phyloP scores from a whole-genome alignment of 1,140 invertebrate species.

The Coenobita brevimanus region DNA sequence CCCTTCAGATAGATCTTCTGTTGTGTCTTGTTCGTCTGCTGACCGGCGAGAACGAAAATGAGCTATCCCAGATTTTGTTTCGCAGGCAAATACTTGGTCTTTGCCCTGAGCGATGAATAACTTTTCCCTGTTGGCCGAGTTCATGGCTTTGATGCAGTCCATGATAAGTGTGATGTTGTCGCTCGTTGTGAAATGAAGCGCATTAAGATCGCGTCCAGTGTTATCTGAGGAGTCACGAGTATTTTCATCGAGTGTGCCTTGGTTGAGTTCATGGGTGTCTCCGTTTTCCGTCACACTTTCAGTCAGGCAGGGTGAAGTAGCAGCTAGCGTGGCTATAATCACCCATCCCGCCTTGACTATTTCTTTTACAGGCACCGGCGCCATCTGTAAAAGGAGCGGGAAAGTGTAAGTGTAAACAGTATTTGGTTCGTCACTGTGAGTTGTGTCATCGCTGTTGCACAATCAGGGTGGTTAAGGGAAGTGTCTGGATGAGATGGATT shows the following conservation, averaged over 20 bases:
- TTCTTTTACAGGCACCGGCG: no score
- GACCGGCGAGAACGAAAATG: constrained; percentile 43
- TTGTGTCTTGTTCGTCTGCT: background rate
- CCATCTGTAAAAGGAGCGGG: no score
- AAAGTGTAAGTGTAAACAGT: no score
- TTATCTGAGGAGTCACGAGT: no score
- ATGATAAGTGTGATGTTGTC: constrained; percentile 40
- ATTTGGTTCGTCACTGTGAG: no score
- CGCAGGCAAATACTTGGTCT: constrained; percentile 1
- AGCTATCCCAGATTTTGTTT: constrained; percentile 3
- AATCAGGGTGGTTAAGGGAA: no score
- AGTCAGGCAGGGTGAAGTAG: no score
- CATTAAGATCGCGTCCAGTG: background rate
- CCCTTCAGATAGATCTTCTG: background rate
- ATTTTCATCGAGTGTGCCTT: background rate
- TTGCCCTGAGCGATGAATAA: background rate
- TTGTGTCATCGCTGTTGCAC: no score
- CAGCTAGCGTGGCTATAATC: no score
- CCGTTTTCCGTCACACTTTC: constrained; percentile 2
- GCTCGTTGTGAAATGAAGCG: constrained; percentile 29
- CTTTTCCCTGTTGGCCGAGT: background rate
- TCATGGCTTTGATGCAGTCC: constrained; percentile 44
- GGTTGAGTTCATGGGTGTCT: background rate
- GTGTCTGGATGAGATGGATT: no score
- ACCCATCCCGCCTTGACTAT: no score